Evolutionary conservation across 2,113 vertebrate species (phyloP).

Genomic region (Ondatra zibethicus): DNA sequence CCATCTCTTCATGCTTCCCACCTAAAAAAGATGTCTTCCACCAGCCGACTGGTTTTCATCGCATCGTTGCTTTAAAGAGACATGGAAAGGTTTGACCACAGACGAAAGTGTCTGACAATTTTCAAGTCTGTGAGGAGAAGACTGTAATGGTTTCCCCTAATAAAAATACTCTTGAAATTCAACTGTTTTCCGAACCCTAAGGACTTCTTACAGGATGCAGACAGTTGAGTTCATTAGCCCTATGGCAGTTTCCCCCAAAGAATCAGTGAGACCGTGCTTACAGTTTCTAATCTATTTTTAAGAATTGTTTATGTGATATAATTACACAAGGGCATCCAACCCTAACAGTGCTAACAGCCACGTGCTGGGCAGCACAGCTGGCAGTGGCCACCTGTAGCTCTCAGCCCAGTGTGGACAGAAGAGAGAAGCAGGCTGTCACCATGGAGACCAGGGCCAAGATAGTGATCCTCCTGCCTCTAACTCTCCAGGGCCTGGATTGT

Average conservation of each 20-base stretch:
- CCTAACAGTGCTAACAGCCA: slow-evolving; percentile 59
- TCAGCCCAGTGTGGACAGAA: background rate
- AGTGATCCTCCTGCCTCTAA: background rate
- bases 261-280: slow-evolving; percentile 37
- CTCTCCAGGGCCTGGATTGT: background rate
- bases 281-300: slow-evolving; percentile 67
- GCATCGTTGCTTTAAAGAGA: slow-evolving; percentile 41
- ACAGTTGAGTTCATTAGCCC: slow-evolving; percentile 11
- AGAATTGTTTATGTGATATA: slow-evolving; percentile 70
- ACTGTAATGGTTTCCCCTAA: slow-evolving; percentile 15
- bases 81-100: background rate
- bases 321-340: slow-evolving; percentile 68
- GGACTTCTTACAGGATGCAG: background rate
- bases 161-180: background rate
- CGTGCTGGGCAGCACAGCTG: slow-evolving; percentile 56
- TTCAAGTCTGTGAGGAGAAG: slow-evolving; percentile 33
- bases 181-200: background rate
- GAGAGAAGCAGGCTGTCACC: background rate
- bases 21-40: slow-evolving; percentile 3
- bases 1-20: slow-evolving; percentile 2
- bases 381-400: background rate
- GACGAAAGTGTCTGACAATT: background rate
- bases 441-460: background rate
- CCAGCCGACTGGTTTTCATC: background rate
- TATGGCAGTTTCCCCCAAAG: slow-evolving; percentile 26